These are phyloP conservation scores for Drosophila colorata DNA, from an alignment of 2,888 invertebrate species.

Conservation along the genomic window DNA sequence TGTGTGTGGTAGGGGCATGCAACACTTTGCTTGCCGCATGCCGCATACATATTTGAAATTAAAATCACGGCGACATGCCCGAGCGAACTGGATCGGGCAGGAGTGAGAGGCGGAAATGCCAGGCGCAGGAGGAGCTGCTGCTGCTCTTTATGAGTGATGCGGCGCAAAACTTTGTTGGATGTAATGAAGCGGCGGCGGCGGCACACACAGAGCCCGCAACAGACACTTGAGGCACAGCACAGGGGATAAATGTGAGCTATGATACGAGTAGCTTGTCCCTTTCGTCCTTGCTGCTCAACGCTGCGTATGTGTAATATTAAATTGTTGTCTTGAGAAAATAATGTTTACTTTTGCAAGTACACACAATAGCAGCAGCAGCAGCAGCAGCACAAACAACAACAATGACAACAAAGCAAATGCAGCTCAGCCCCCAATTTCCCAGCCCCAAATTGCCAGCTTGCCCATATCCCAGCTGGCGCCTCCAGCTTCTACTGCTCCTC, in stretches of 20 bases:
- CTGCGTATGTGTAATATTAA: conserved; percentile 77
- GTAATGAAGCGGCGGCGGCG: conserved; percentile 30
- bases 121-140: background rate
- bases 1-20: background rate
- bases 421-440: conserved; percentile 9
- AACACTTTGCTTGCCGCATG: conserved; percentile 10
- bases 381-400: conserved; percentile 36
- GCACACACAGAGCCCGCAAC: conserved; percentile 1
- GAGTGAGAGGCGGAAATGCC: background rate
- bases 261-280: conserved; percentile 45
- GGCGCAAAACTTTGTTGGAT: conserved; percentile 55
- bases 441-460: conserved; percentile 3
- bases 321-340: conserved; percentile 77
- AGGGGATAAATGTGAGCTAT: conserved; percentile 49
- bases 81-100: conserved; percentile 21
- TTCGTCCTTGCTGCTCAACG: conserved; percentile 25
- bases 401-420: conserved; percentile 45
- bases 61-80: conserved; percentile 51
- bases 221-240: conserved; percentile 4
- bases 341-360: conserved; percentile 69
- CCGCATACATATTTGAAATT: conserved; percentile 35
- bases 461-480: background rate
- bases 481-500: background rate
- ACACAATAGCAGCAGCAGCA: conserved; percentile 46
- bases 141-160: conserved; percentile 65